Percentiles rank a stretch among this genome's conserved stretches.
Conservation (phyloP, 2,888 invertebrate genomes). For the Timandra comae region DNA sequence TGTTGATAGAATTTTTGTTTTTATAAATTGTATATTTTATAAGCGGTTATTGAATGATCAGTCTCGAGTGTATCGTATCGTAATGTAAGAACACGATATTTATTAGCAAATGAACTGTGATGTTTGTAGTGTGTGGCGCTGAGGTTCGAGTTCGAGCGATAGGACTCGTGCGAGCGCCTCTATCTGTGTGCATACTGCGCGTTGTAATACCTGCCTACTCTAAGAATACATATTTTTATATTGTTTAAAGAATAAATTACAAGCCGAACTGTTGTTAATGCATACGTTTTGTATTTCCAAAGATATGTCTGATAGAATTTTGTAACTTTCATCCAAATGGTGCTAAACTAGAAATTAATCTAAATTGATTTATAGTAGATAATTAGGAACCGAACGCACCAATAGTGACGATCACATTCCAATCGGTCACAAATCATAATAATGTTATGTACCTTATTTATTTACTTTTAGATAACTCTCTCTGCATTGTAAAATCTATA, state of each 20-base stretch:
- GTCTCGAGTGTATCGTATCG: conserved; percentile 57
- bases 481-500: no score
- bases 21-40: conserved; percentile 66
- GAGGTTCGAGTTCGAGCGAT: no score
- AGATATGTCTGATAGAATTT: conserved; percentile 37
- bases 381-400: conserved; percentile 21
- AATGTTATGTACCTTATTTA: no score
- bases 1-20: conserved; percentile 53
- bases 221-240: conserved; percentile 73
- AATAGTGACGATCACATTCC: conserved; percentile 15
- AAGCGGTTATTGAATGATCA: conserved; percentile 55
- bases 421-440: conserved; percentile 20
- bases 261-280: conserved; percentile 56
- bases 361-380: conserved; percentile 15
- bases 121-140: conserved; percentile 32
- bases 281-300: conserved; percentile 61
- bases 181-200: conserved; percentile 25
- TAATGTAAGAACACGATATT: conserved; percentile 47
- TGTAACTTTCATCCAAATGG: conserved; percentile 58
- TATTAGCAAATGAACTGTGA: conserved; percentile 67
- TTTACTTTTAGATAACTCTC: no score
- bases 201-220: conserved; percentile 52
- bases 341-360: conserved; percentile 54
- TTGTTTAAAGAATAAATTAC: conserved; percentile 67
- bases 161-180: conserved; percentile 8